phyloP scores from a whole-genome alignment of 2,797 vertebrate species.

The Notoglanidium macrostoma region DNA sequence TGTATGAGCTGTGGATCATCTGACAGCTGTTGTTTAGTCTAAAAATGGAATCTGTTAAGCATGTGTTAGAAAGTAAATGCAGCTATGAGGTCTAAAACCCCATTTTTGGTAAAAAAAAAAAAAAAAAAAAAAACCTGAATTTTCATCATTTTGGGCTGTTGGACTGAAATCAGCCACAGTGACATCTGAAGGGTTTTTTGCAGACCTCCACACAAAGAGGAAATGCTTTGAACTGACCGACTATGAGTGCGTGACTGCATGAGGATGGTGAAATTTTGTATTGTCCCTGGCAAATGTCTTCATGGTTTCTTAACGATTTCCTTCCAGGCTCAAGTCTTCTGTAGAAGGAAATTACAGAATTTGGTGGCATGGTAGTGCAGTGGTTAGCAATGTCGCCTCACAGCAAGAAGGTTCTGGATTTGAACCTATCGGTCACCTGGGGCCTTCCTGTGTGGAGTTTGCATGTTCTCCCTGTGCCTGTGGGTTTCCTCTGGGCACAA shows the following conservation, averaged over 20 bases:
- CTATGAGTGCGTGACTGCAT: not conserved
- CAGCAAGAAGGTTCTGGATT: too few relatives aligned
- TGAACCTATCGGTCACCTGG: too few relatives aligned
- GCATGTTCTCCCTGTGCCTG: too few relatives aligned
- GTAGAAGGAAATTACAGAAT: not conserved
- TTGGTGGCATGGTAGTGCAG: too few relatives aligned
- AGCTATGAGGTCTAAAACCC: not conserved
- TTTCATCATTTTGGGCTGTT: not conserved
- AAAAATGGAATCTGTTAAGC: not conserved
- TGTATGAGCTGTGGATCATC: not conserved
- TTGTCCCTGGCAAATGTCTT: not conserved
- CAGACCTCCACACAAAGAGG: conserved; percentile 3
- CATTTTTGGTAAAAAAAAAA: not conserved
- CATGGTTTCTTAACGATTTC: not conserved
- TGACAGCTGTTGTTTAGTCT: not conserved
- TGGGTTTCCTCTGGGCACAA: too few relatives aligned
- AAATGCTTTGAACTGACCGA: not conserved
- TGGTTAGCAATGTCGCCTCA: too few relatives aligned
- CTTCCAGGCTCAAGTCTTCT: not conserved
- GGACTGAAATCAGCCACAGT: not conserved
- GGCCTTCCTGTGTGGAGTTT: too few relatives aligned
- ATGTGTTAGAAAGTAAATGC: not conserved
- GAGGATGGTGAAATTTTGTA: not conserved
- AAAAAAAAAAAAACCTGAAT: not conserved
- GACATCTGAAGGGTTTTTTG: not conserved